Conservation (phyloP, 2,888 invertebrate species). For the Drosophila lacicola region DNA sequence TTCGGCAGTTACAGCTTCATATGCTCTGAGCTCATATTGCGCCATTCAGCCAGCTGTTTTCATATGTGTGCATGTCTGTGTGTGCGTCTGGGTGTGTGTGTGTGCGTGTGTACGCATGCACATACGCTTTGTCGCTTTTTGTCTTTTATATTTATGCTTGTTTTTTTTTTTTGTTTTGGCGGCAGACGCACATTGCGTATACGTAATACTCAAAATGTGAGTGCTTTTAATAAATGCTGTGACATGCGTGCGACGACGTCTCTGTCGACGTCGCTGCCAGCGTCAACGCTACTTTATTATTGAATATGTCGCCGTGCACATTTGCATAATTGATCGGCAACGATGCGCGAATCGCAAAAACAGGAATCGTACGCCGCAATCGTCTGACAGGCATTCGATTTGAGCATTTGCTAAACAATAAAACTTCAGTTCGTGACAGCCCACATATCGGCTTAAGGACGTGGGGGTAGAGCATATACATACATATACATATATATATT, state of each 20-base stretch:
- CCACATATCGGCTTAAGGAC: constrained; percentile 3
- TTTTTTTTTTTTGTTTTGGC: constrained; percentile 16
- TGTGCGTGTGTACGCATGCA: constrained; percentile 5
- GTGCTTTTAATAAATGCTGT: constrained; percentile 71
- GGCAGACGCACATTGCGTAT: constrained; percentile 58
- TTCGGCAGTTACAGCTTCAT: constrained; percentile 32
- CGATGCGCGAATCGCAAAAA: constrained; percentile 72
- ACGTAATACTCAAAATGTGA: constrained; percentile 53
- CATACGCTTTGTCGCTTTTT: constrained; percentile 26
- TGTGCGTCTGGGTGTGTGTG: not conserved
- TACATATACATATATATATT: not conserved
- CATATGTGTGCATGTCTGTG: not conserved
- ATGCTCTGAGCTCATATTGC: constrained; percentile 7
- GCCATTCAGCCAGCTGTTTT: constrained; percentile 21
- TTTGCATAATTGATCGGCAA: constrained; percentile 79
- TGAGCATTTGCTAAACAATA: constrained; percentile 62
- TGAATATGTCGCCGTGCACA: constrained; percentile 71
- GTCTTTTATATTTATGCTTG: constrained; percentile 4
- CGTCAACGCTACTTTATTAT: constrained; percentile 69
- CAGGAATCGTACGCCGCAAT: constrained; percentile 60
- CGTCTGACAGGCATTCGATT: constrained; percentile 59
- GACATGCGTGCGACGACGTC: constrained; percentile 66
- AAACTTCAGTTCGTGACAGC: constrained; percentile 60
- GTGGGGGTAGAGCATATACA: not conserved
- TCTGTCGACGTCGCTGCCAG: constrained; percentile 21